These are phyloP conservation scores for Heliconius ethilla DNA, from an alignment of 2,888 invertebrate genomes.

Conservation along the genomic window DNA sequence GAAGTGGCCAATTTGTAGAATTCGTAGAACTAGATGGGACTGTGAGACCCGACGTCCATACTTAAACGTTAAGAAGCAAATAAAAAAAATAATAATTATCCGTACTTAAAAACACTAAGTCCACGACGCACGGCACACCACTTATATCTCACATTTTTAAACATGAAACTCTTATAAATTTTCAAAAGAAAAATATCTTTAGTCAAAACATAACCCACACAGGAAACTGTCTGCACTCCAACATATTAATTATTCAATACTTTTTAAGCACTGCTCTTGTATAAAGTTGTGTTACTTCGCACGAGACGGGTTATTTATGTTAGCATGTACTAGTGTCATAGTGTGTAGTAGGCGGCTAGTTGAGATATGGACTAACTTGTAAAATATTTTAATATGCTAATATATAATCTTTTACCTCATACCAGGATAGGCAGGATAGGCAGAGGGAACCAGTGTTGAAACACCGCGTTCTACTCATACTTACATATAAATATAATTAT, in stretches of 20 bases:
- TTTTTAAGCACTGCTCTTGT: constrained; percentile 19
- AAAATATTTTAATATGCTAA: neutral
- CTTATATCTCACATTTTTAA: constrained; percentile 10
- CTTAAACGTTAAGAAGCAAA: no score
- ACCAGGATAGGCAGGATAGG: no score
- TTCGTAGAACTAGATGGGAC: no score
- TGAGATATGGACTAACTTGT: neutral
- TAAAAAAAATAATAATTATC: no score
- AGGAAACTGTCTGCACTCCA: constrained; percentile 12
- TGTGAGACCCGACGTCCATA: no score
- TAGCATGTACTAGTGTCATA: constrained; percentile 38
- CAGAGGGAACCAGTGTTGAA: neutral
- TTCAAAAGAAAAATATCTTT: constrained; percentile 15
- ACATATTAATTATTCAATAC: constrained; percentile 34
- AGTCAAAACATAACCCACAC: constrained; percentile 14
- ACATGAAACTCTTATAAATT: constrained; percentile 16
- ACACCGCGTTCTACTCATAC: no score
- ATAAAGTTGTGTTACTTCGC: constrained; percentile 13
- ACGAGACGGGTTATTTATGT: constrained; percentile 27
- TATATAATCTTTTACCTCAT: neutral
- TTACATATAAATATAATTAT: no score
- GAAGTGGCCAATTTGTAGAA: no score
- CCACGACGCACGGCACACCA: neutral
- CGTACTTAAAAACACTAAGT: neutral
- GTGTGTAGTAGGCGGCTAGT: constrained; percentile 26